Percentiles rank a stretch among this genome's conserved stretches.
phyloP scores from a whole-genome alignment of 2,888 invertebrate species.

The Dasysyrphus albostriatus region DNA sequence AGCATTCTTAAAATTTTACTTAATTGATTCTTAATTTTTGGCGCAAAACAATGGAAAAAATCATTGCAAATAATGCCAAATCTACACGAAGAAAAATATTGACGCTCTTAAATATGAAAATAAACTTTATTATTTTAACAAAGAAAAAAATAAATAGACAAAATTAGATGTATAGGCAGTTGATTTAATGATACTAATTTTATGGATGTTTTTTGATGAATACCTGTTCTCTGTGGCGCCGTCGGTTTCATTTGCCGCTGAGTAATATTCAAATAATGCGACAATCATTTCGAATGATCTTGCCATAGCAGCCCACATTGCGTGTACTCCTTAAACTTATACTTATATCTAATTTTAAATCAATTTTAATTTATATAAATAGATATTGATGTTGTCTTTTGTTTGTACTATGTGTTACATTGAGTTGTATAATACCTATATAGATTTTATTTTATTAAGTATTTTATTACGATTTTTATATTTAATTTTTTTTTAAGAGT shows the following conservation, averaged over 20 bases:
- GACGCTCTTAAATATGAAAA: too few species aligned
- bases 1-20: too few species aligned
- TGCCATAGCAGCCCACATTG: slow-evolving; percentile 93
- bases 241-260: slow-evolving; percentile 85
- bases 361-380: not conserved
- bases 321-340: slow-evolving; percentile 30
- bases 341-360: slow-evolving; percentile 36
- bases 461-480: not conserved
- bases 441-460: slow-evolving; percentile 16
- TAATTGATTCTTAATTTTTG: too few species aligned
- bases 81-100: too few species aligned
- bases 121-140: too few species aligned
- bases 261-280: slow-evolving; percentile 92
- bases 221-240: slow-evolving; percentile 81
- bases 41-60: too few species aligned
- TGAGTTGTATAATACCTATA: slow-evolving; percentile 20
- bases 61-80: too few species aligned
- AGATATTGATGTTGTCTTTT: slow-evolving; percentile 43
- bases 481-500: not conserved
- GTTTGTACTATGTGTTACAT: slow-evolving; percentile 62
- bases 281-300: slow-evolving; percentile 92
- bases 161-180: too few species aligned
- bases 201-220: too few species aligned
- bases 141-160: too few species aligned
- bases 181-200: too few species aligned